These are phyloP conservation scores for Mobula birostris DNA, from an alignment of 2,113 vertebrate genomes.

Conservation along the genomic window DNA sequence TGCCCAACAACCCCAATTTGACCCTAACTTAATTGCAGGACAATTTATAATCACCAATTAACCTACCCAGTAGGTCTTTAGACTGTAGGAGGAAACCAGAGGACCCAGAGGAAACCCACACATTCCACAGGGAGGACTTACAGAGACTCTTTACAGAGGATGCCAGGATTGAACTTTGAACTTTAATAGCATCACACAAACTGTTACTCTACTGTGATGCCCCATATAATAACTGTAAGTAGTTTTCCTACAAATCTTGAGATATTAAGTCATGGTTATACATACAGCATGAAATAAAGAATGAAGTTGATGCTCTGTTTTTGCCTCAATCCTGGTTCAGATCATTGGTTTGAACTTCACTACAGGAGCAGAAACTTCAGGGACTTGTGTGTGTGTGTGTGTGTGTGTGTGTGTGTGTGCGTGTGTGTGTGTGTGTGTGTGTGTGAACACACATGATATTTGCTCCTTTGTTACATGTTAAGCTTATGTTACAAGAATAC, in stretches of 20 bases:
- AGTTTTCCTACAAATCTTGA: background rate
- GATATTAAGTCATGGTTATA: background rate
- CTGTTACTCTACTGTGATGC: too few species aligned
- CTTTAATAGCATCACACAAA: too few species aligned
- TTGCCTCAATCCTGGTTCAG: background rate
- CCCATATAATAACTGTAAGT: background rate
- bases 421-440: background rate
- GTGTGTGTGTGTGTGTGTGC: too few species aligned
- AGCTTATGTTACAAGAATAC: background rate
- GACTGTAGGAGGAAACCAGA: too few species aligned
- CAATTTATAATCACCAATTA: too few species aligned
- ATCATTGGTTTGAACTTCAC: background rate
- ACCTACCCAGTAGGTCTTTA: too few species aligned
- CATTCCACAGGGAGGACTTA: too few species aligned
- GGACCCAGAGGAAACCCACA: too few species aligned
- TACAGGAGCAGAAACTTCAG: background rate
- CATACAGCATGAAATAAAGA: background rate
- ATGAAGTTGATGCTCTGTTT: background rate
- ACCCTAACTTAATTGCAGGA: too few species aligned
- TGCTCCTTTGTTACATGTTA: background rate
- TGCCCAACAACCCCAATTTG: too few species aligned
- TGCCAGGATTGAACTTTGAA: too few species aligned
- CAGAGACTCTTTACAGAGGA: too few species aligned
- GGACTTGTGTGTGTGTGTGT: background rate
- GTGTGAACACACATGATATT: background rate